Evolutionary conservation across 2,888 invertebrate species (phyloP), one percentile per base, ranked within the genome.

Genomic region (Sinotaia quadrata): DNA sequence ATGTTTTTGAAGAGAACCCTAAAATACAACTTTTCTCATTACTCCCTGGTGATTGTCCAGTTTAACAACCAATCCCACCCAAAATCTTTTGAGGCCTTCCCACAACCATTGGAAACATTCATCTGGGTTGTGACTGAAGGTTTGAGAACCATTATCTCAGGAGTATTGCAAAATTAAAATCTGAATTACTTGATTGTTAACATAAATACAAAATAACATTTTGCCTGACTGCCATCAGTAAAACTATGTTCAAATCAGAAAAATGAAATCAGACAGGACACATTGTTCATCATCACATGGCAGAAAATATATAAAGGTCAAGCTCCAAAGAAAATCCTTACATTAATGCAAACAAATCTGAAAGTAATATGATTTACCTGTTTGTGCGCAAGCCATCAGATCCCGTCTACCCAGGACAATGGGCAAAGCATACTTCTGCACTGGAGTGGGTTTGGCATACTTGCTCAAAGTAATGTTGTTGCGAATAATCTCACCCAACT

Each of bases 301-400:
- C 37, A 41, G 56, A 33, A 34, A 4, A 54, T 27, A 2, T 34
- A 54, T 29, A 36, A 24, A 21, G 7, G 12, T 10, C 21, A 24
- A 56, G 27, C 27, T 36, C 36, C 15, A 65, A 29, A 1, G 0
- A 27, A 31, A 41, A 15, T 15, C 12, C 44, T 41, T 15, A 41
- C 44, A 15, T 33, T n/a, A 34, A 18, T n/a, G 18, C 18, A 44
- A 0, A 18, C 47, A 44, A 12, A 15, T n/a, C n/a, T n/a, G n/a
- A n/a, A n/a, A n/a, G n/a, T n/a, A n/a, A n/a, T n/a, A n/a, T 12
- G 51, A 27, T 72, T 33, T 65, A 86, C 98, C 98, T 18, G 98
- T 99, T 88, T 99, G 98, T 0, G 98, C 98, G 85, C 98, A 98
- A 0, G 94, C 97, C 96, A 98, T 98, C 33, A 99, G 88, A 90